Evolutionary conservation across 2,113 vertebrate species (phyloP).

Genomic region (Scalopus aquaticus): DNA sequence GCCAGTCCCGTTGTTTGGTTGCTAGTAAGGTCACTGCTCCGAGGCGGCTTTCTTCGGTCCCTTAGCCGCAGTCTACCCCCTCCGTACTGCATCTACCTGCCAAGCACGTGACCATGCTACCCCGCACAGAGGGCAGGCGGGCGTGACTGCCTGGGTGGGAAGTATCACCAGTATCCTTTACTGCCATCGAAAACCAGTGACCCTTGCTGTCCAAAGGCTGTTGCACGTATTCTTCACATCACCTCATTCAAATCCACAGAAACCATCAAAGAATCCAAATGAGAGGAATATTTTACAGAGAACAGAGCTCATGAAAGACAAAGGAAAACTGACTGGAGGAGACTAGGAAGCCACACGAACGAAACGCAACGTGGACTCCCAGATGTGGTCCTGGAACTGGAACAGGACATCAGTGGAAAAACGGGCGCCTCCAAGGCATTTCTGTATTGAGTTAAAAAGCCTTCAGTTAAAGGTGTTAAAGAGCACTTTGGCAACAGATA

Average conservation of each 20-base stretch:
- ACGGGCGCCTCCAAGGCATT: neutral
- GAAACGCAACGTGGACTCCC: neutral
- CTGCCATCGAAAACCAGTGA: neutral
- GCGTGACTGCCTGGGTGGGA: neutral
- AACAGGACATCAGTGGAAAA: neutral
- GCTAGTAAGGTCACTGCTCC: neutral
- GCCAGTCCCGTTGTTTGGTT: neutral
- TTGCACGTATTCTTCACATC: neutral
- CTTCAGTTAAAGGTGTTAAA: neutral
- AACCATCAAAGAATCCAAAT: slow-evolving; percentile 14
- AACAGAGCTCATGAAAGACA: slow-evolving; percentile 5
- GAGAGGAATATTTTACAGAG: neutral
- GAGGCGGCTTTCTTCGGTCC: neutral
- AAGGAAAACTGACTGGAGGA: neutral
- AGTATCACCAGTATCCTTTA: neutral
- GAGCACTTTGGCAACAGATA: neutral
- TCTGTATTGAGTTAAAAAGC: slow-evolving; percentile 17
- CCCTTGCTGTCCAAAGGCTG: neutral
- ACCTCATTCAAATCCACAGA: neutral
- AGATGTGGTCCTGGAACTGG: neutral
- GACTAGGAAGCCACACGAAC: neutral
- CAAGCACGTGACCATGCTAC: neutral
- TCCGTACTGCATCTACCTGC: neutral
- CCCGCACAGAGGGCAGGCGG: neutral
- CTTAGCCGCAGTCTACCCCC: neutral